Percentiles rank a stretch among this genome's conserved stretches.
phyloP scores from a whole-genome alignment of 2,113 vertebrate genomes.

The Corythoichthys intestinalis region DNA sequence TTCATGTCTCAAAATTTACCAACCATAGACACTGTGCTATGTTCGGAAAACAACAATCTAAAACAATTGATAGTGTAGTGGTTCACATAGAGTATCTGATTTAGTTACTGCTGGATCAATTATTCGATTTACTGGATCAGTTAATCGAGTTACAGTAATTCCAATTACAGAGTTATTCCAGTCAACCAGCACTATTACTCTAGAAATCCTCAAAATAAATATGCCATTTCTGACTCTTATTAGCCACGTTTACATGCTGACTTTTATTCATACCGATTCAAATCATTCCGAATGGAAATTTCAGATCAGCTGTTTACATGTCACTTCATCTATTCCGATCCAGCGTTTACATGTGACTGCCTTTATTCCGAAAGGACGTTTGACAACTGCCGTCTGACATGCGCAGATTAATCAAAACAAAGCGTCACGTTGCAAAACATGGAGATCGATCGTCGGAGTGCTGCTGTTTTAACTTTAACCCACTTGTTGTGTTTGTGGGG shows the following conservation, averaged over 20 bases:
- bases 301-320: too few species aligned
- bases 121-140: neutral
- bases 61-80: neutral
- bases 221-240: neutral
- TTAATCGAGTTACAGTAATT: neutral
- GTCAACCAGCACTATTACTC: neutral
- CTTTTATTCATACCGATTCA: too few species aligned
- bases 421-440: too few species aligned
- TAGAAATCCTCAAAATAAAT: neutral
- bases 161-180: neutral
- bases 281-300: too few species aligned
- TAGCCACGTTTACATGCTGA: neutral
- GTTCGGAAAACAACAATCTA: neutral
- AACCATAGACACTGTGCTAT: constrained; percentile 9
- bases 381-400: too few species aligned
- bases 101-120: neutral
- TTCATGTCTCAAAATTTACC: constrained; percentile 23
- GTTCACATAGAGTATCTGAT: neutral
- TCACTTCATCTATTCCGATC: too few species aligned
- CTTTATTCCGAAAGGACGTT: too few species aligned
- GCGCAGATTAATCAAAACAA: too few species aligned
- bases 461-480: too few species aligned
- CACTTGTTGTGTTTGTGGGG: too few species aligned
- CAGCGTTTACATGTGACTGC: too few species aligned
- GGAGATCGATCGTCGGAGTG: too few species aligned